phyloP scores from a whole-genome alignment of 1,140 invertebrate genomes.

The Radopholus similis region DNA sequence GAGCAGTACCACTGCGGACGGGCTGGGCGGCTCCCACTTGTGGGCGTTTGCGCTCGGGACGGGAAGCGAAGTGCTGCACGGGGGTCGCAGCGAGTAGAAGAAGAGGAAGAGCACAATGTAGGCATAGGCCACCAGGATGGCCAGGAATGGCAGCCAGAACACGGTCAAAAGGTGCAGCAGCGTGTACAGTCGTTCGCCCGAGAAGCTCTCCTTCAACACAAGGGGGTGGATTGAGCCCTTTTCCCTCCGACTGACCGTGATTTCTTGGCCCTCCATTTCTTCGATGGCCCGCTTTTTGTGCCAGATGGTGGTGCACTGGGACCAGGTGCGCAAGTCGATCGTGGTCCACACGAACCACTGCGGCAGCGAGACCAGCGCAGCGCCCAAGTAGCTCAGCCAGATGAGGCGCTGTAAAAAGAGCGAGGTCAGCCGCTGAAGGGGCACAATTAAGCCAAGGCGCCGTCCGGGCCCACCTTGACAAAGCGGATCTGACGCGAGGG shows the following conservation, averaged over 20 bases:
- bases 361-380: conserved; percentile 41
- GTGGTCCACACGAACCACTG: conserved; percentile 53
- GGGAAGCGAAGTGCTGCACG: not conserved
- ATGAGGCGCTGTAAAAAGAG: conserved; percentile 34
- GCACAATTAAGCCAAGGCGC: not conserved
- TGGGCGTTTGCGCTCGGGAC: not conserved
- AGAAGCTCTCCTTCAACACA: conserved; percentile 30
- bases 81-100: conserved; percentile 37
- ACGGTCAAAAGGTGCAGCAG: conserved; percentile 41
- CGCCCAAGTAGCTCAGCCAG: conserved; percentile 34
- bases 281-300: conserved; percentile 34
- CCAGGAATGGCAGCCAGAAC: conserved; percentile 43
- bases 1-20: not conserved
- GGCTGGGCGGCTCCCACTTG: not conserved
- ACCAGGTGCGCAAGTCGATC: conserved; percentile 35
- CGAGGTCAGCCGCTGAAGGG: not conserved
- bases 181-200: conserved; percentile 39
- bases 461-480: conserved; percentile 28
- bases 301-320: conserved; percentile 46
- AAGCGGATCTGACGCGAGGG: conserved; percentile 31
- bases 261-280: conserved; percentile 33
- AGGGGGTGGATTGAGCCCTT: not conserved
- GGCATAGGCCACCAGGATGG: conserved; percentile 40
- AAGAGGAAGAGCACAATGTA: conserved; percentile 49
- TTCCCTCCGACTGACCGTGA: conserved; percentile 22